Percentiles rank a stretch among this genome's conserved stretches.
Conservation (phyloP, 2,888 invertebrate species). For the Lycocerus yunnanus region DNA sequence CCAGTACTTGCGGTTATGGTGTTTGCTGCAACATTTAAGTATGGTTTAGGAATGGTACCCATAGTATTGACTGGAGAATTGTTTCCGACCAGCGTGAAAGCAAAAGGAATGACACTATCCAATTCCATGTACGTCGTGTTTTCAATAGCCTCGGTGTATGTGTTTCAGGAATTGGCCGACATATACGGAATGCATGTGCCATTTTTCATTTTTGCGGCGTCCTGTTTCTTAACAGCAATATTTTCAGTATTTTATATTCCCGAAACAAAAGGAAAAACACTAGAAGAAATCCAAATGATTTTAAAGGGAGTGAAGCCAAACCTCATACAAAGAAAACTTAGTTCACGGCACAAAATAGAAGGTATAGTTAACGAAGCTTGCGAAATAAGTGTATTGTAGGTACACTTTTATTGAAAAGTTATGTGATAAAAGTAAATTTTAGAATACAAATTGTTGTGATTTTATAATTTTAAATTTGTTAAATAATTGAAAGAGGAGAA, state of each 20-base stretch:
- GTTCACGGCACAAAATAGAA: background rate
- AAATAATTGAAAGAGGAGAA: too few relatives aligned
- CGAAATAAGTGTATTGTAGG: background rate
- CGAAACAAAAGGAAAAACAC: conserved; percentile 47
- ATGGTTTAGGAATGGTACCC: conserved; percentile 51
- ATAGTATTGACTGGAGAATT: conserved; percentile 52
- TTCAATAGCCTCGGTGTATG: conserved; percentile 43
- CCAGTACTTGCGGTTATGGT: conserved; percentile 49
- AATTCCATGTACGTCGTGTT: conserved; percentile 48
- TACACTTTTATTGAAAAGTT: background rate
- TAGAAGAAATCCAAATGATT: conserved; percentile 41
- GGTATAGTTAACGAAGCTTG: conserved; percentile 2
- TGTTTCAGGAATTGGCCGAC: conserved; percentile 43
- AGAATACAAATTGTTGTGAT: background rate
- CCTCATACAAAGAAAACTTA: background rate
- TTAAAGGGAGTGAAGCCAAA: conserved; percentile 40
- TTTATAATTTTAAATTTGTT: too few relatives aligned
- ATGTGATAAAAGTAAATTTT: background rate
- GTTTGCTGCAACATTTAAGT: conserved; percentile 49
- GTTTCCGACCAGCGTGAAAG: conserved; percentile 52
- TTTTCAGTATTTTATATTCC: conserved; percentile 49
- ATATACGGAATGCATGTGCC: conserved; percentile 46
- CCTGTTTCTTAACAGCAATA: conserved; percentile 44
- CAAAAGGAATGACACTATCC: conserved; percentile 51
- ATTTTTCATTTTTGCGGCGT: conserved; percentile 47